Conservation (phyloP, 2,797 vertebrate species). For the Rhynchotus rufescens region DNA sequence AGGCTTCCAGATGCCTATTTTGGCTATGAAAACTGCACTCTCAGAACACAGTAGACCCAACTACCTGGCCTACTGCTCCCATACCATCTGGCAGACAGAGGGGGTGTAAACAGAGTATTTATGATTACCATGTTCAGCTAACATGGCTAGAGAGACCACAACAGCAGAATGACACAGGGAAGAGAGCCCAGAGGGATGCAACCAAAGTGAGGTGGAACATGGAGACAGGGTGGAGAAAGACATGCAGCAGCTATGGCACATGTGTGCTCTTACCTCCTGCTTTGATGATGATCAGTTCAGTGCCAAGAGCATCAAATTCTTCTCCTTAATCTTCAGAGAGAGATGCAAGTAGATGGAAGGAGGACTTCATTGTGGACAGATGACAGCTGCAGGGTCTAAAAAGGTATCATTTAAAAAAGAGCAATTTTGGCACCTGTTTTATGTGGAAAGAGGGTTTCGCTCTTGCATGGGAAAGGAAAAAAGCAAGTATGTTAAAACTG, state of each 20-base stretch:
- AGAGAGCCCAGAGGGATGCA: not conserved
- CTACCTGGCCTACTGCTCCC: not conserved
- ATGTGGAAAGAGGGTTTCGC: too few species aligned
- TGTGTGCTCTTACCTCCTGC: constrained; percentile 79
- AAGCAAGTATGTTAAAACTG: not conserved
- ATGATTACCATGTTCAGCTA: not conserved
- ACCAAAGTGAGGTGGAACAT: not conserved
- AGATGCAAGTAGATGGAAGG: not conserved
- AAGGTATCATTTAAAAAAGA: not conserved
- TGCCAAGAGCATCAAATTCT: constrained; percentile 82
- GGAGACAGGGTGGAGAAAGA: not conserved
- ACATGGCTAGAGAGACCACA: not conserved
- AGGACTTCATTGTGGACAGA: not conserved
- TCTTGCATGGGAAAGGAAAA: not conserved
- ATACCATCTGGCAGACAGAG: not conserved
- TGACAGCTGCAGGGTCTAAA: not conserved
- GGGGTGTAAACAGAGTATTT: not conserved
- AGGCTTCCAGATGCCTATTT: not conserved
- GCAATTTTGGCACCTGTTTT: not conserved
- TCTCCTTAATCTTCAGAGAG: constrained; percentile 83
- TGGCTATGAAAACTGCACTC: not conserved
- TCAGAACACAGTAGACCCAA: not conserved
- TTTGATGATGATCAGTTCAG: constrained; percentile 89
- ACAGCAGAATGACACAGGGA: not conserved
- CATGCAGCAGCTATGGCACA: not conserved